Base-by-base conservation (phyloP, 2,113 vertebrate genomes). In the Labeo rohita region DNA sequence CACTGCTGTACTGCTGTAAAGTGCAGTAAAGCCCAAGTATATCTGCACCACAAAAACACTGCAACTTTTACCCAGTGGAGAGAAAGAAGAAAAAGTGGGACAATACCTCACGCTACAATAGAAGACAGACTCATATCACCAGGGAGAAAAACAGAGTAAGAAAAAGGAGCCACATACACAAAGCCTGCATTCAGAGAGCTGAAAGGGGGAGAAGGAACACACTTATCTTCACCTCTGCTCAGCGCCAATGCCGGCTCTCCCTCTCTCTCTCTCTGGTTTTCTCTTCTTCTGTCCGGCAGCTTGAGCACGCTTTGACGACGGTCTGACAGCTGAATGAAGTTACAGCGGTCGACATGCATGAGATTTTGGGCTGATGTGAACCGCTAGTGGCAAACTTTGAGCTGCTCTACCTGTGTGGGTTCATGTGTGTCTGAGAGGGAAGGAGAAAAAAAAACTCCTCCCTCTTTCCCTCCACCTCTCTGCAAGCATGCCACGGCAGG, bases 171-270 rank as follows among this genome's bases (percentile, higher is more conserved):
- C 59, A 28, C 13, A 39, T 11, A 83, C 56, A 90, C 87, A 90
- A 88, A 90, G 83, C 83, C 59, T 59, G 80, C 85, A 87, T 88
- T 90, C 61, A 87, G 34, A 83, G 79, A 66, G 43, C 16, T 59
- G 84, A 70, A 87, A 50, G 73, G 49, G 21, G 13, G 79, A 78
- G 74, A 72, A 83, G 79, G 80, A 84, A 68, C 63, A 83, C 63
- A 88, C 66, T 85, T 87, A 85, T 87, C 83, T 85, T 86, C 84
- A 88, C 87, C 85, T 90, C 89, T 43, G 45, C 63, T 65, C 52
- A 88, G 79, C 12, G 36, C 80, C 83, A 87, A 84, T 61, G 79
- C 73, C 66, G 76, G 65, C 34, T 56, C 77, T 76, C 47, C 10
- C 50, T 79, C 79, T 84, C 47, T 72, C 56, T 47, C 74, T 43